Percentiles rank a stretch among this genome's conserved stretches.
Evolutionary conservation across 2,113 vertebrate genomes (phyloP).

Genomic region (Alethe castanea): DNA sequence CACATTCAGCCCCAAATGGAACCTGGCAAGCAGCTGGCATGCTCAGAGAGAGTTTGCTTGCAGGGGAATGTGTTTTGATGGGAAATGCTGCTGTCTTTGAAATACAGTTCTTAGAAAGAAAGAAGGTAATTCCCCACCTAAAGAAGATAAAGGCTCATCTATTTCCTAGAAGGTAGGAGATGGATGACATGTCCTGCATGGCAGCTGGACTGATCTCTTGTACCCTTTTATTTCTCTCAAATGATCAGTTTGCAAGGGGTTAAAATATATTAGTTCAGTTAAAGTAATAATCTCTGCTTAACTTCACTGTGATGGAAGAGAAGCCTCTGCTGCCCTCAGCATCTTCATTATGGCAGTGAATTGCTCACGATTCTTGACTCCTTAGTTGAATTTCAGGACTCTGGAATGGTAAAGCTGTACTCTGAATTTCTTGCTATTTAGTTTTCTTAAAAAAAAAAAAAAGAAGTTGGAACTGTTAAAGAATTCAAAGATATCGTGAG

Average conservation of each 20-base stretch:
- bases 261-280: background rate
- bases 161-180: background rate
- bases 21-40: conserved; percentile 42
- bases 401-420: background rate
- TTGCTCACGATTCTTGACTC: background rate
- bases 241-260: background rate
- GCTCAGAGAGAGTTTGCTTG: background rate
- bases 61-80: background rate
- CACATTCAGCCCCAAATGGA: background rate
- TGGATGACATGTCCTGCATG: background rate
- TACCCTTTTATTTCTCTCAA: background rate
- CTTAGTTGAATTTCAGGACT: background rate
- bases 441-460: background rate
- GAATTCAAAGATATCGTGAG: background rate
- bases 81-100: background rate
- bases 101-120: background rate
- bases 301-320: background rate
- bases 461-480: background rate
- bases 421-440: background rate
- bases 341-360: background rate
- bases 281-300: background rate
- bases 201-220: background rate
- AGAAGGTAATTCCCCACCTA: background rate
- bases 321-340: background rate
- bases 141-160: background rate